Evolutionary conservation across 2,797 vertebrate genomes (phyloP).

Genomic region (Myotis vivesi): DNA sequence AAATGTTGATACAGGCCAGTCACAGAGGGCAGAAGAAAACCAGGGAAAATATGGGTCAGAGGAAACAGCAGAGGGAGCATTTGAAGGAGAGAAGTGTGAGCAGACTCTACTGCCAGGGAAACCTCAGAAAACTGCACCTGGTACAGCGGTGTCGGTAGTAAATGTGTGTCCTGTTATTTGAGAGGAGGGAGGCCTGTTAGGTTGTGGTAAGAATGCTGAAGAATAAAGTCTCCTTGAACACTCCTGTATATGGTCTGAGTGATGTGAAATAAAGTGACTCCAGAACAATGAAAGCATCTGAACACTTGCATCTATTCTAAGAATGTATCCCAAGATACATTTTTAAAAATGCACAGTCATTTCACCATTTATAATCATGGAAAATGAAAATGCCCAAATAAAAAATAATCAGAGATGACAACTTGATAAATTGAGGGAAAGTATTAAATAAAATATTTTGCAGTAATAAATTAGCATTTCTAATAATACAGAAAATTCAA

Average conservation of each 20-base stretch:
- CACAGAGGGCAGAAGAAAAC: not conserved
- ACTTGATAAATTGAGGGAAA: not conserved
- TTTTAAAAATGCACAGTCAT: not conserved
- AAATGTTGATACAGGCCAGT: not conserved
- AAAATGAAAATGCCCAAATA: not conserved
- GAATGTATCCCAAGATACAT: not conserved
- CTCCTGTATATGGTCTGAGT: not conserved
- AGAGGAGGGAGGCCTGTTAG: not conserved
- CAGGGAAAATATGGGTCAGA: not conserved
- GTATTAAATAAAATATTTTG: not conserved
- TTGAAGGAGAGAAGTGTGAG: not conserved
- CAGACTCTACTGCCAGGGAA: not conserved
- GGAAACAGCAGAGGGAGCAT: not conserved
- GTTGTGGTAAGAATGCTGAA: not conserved
- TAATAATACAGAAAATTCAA: not conserved
- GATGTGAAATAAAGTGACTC: not conserved
- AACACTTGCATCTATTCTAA: not conserved
- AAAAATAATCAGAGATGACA: not conserved
- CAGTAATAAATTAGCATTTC: not conserved
- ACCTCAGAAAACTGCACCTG: not conserved
- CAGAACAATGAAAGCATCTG: not conserved
- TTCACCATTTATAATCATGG: not conserved
- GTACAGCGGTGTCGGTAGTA: not conserved
- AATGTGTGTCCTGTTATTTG: not conserved
- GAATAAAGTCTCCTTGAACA: not conserved